Percentiles rank a stretch among this genome's conserved stretches.
Conservation (phyloP, 2,113 vertebrate genomes). For the Rhea pennata region DNA sequence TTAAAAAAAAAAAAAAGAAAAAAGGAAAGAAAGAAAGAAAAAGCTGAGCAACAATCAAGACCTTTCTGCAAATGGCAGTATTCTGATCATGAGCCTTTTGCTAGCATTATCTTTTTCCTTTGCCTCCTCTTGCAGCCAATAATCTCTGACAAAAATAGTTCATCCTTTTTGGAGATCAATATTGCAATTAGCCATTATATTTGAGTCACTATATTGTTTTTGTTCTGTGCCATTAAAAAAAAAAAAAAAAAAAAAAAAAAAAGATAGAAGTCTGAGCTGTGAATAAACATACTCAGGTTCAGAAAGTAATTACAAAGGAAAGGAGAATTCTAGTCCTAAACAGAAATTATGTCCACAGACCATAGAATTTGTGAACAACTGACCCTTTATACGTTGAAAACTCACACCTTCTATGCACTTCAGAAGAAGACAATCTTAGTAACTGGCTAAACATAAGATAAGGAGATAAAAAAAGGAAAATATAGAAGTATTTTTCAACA, state of each 20-base stretch:
- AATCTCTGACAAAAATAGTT: not conserved
- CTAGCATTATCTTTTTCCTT: not conserved
- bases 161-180: not conserved
- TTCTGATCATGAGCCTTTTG: not conserved
- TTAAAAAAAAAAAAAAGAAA: not conserved
- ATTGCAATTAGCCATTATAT: not conserved
- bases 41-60: not conserved
- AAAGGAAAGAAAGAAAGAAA: not conserved
- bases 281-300: not conserved
- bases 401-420: not conserved
- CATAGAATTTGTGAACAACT: not conserved
- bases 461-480: not conserved
- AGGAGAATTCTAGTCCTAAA: not conserved
- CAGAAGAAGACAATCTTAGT: not conserved
- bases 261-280: rapidly evolving
- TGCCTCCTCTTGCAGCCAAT: not conserved
- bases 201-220: not conserved
- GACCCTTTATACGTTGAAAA: not conserved
- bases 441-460: not conserved
- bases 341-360: not conserved
- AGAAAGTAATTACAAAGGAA: not conserved
- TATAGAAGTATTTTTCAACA: not conserved
- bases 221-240: not conserved
- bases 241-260: not conserved
- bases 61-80: not conserved